Evolutionary conservation across 2,113 vertebrate genomes (phyloP), one percentile per base, ranked within the genome.

Genomic region (Pantherophis guttatus): DNA sequence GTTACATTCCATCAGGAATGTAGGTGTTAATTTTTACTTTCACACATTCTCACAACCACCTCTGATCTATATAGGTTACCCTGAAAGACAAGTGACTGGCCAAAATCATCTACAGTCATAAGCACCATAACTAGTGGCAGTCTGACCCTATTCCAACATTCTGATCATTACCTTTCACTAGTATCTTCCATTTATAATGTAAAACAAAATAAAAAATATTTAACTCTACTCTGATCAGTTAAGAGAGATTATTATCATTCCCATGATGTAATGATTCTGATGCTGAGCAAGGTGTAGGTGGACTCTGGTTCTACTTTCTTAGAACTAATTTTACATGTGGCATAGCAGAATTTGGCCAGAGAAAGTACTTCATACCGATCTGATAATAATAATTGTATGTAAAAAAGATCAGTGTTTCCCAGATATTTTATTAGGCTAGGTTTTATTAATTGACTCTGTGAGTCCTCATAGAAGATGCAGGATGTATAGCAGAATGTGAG

Each of bases 201-300:
- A n/a, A 89, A 57, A 19, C 58, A 17, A 15, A 96, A 94, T 81
- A 93, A 95, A 95, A 95, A 90, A 94, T 29, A 29, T 55, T 86
- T 81, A 81, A 39, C 53, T 39, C n/a, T 88, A 21, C 87, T 48
- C 65, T 9, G 19, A 92, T 48, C 52, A 53, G 44, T 62, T 87
- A 53, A 50, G 65, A 33, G n/a, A 75, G 65, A 75, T 62, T 62
- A 62, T 26, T 11, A 62, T 24, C 58, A 59, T 62, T 62, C 24
- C 29, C n/a, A 33, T 33, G n/a, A 75, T 15, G n/a, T 15, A 75
- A 33, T 2, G 12, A 75, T 33, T 33, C 5, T 33, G 65, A 33
- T 33, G 29, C 24, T 75, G 29, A 75, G 2, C n/a, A 75, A 75
- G 13, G 13, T 75, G 65, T 33, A n/a, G 65, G n/a, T 75, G n/a